phyloP scores from a whole-genome alignment of 2,797 vertebrate genomes.

The Pagetopsis macropterus region DNA sequence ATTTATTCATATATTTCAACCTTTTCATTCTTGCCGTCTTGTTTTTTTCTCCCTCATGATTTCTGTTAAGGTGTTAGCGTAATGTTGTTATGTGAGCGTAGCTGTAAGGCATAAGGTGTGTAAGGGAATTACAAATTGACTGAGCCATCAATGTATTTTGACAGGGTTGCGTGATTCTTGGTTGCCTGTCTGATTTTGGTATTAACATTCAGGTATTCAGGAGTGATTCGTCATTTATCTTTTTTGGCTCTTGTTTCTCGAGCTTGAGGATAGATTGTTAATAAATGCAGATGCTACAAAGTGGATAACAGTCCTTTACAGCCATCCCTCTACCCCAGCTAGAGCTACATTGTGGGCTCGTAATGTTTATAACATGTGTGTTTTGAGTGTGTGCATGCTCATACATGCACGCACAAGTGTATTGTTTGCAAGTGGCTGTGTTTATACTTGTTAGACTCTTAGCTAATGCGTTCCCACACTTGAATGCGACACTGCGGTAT shows the following conservation, averaged over 20 bases:
- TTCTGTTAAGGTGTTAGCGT: background rate
- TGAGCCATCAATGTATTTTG: background rate
- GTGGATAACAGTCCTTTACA: conserved; percentile 56
- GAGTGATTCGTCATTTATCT: conserved; percentile 35
- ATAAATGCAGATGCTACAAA: conserved; percentile 60
- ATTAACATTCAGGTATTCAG: conserved; percentile 32
- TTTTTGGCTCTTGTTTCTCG: conserved; percentile 45
- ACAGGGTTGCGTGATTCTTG: conserved; percentile 9
- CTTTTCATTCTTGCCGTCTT: background rate
- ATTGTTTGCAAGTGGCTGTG: conserved; percentile 59
- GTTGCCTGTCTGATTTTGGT: conserved; percentile 24
- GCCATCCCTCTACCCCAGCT: conserved; percentile 30
- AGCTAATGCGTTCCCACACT: conserved; percentile 72
- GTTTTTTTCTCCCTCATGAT: background rate
- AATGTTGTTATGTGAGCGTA: background rate
- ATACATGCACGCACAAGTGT: conserved; percentile 23
- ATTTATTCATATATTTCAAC: conserved; percentile 1
- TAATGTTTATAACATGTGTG: conserved; percentile 35
- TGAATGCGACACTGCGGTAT: conserved; percentile 61
- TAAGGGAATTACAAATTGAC: background rate
- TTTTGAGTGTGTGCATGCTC: conserved; percentile 13
- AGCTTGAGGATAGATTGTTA: conserved; percentile 46
- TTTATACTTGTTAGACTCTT: conserved; percentile 72
- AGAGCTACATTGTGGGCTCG: conserved; percentile 26
- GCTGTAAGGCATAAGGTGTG: too few species aligned